Conservation (phyloP, 2,113 vertebrate species). For the Chiloscyllium plagiosum region DNA sequence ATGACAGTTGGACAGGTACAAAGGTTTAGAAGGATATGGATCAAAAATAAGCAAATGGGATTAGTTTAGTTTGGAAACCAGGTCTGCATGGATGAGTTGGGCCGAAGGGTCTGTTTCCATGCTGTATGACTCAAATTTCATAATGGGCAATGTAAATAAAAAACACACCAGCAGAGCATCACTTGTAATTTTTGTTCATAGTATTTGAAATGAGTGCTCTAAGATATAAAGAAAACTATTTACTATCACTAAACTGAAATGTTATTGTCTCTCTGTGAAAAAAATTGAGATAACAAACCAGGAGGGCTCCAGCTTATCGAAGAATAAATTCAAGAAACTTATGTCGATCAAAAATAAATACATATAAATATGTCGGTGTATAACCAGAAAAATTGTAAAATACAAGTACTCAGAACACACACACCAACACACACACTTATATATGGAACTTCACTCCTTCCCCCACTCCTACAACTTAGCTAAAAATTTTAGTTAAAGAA, state of each 20-base stretch:
- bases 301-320: neutral
- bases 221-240: too few relatives aligned
- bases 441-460: neutral
- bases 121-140: neutral
- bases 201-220: neutral
- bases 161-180: neutral
- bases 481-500: neutral
- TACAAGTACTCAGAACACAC: neutral
- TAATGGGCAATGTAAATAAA: neutral
- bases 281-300: neutral
- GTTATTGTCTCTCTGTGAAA: neutral
- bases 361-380: neutral
- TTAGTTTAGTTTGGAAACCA: too few relatives aligned
- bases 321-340: too few relatives aligned
- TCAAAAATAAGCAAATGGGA: too few relatives aligned
- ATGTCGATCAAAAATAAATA: too few relatives aligned
- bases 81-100: too few relatives aligned
- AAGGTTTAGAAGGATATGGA: too few relatives aligned
- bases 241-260: neutral
- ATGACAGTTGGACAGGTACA: too few relatives aligned
- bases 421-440: neutral
- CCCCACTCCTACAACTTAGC: neutral
- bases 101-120: too few relatives aligned
- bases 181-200: neutral
- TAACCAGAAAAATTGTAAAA: neutral